Evolutionary conservation across 2,113 vertebrate species (phyloP).

Genomic region (Cyphomyrus plagiostoma): DNA sequence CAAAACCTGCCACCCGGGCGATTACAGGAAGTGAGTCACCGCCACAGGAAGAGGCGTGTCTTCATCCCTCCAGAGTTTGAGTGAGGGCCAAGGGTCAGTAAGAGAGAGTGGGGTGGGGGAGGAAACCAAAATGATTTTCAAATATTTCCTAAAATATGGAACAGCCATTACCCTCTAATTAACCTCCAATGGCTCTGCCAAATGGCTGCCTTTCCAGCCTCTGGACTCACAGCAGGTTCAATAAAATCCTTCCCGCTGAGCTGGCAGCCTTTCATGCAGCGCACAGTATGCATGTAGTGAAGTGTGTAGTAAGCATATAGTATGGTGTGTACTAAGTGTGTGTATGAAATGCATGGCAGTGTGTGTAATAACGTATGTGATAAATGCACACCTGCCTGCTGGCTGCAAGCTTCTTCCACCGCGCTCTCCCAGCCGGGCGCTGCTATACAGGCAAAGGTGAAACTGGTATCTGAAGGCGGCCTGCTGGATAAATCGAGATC

Average conservation of each 20-base stretch:
- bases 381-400: neutral
- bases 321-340: neutral
- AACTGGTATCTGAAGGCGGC: neutral
- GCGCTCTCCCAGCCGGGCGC: neutral
- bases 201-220: neutral
- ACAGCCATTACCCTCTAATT: neutral
- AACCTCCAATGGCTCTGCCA: neutral
- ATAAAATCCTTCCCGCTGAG: neutral
- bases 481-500: neutral
- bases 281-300: neutral
- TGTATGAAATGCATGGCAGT: neutral
- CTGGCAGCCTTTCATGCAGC: neutral
- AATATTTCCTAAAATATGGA: neutral
- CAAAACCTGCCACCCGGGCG: neutral
- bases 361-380: neutral
- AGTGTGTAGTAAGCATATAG: neutral
- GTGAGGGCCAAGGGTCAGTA: neutral
- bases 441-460: neutral
- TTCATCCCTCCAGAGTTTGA: neutral
- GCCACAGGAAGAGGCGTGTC: neutral
- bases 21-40: neutral
- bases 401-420: neutral
- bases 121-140: neutral
- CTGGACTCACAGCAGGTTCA: neutral
- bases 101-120: neutral